phyloP scores from a whole-genome alignment of 2,113 vertebrate species.

The Apeltes quadracus region DNA sequence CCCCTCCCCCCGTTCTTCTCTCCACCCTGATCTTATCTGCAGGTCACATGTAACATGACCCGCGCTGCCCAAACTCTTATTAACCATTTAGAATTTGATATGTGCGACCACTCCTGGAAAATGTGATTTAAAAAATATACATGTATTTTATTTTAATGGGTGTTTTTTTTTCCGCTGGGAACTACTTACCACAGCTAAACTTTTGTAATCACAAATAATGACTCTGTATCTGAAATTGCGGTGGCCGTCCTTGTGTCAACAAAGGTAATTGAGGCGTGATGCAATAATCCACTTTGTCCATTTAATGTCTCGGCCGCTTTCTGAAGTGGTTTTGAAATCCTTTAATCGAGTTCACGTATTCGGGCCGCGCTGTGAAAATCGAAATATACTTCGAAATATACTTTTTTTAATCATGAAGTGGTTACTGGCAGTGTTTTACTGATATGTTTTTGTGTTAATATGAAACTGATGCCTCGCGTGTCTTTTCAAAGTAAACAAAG shows the following conservation, averaged over 20 bases:
- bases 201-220: not conserved
- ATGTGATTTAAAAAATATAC: constrained; percentile 5
- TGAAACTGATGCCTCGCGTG: not conserved
- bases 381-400: not conserved
- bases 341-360: not conserved
- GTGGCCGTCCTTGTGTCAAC: not conserved
- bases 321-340: not conserved
- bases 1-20: not conserved
- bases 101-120: constrained; percentile 25
- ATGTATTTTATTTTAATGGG: not conserved
- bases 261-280: not conserved
- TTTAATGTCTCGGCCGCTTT: not conserved
- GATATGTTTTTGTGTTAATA: not conserved
- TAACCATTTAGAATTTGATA: constrained; percentile 25
- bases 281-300: not conserved
- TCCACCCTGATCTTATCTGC: constrained; percentile 20
- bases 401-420: not conserved
- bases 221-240: not conserved
- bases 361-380: not conserved
- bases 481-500: not conserved
- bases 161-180: not conserved
- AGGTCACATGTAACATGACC: constrained; percentile 19
- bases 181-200: not conserved
- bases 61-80: constrained; percentile 15
- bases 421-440: not conserved